A percentile compares a stretch with the other conserved stretches of the same genome.
Conservation (phyloP, 2,888 invertebrate genomes). For the Acanthosepion lycidas region DNA sequence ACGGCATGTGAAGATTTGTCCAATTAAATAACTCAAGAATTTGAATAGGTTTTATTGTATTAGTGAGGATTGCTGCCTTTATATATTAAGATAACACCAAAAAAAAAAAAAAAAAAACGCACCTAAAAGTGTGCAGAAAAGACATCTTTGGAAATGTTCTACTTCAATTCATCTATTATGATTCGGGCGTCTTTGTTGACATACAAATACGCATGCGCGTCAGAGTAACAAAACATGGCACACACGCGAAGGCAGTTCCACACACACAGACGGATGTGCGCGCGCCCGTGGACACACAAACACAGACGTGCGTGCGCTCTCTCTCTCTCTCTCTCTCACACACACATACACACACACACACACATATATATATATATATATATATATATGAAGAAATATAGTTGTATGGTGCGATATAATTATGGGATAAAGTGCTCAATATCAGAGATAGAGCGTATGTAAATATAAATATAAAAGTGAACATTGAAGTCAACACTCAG, state of each 20-base stretch:
- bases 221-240: background rate
- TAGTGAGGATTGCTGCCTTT: background rate
- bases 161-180: background rate
- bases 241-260: background rate
- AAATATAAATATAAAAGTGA: too few species aligned
- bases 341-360: too few species aligned
- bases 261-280: too few species aligned
- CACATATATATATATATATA: too few species aligned
- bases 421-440: too few species aligned
- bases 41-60: slow-evolving; percentile 1
- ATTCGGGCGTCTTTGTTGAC: background rate
- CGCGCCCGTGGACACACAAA: too few species aligned
- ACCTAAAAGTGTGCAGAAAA: background rate
- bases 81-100: background rate
- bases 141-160: background rate
- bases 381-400: too few species aligned
- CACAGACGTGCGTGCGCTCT: too few species aligned
- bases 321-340: too few species aligned
- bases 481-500: too few species aligned
- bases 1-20: background rate
- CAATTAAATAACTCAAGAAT: slow-evolving; percentile 4
- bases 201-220: background rate
- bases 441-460: too few species aligned
- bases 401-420: too few species aligned
- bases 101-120: background rate